Percentiles rank a stretch among this genome's conserved stretches.
phyloP scores from a whole-genome alignment of 92 coral and sea anemone genomes.

The Bergia sp. region DNA sequence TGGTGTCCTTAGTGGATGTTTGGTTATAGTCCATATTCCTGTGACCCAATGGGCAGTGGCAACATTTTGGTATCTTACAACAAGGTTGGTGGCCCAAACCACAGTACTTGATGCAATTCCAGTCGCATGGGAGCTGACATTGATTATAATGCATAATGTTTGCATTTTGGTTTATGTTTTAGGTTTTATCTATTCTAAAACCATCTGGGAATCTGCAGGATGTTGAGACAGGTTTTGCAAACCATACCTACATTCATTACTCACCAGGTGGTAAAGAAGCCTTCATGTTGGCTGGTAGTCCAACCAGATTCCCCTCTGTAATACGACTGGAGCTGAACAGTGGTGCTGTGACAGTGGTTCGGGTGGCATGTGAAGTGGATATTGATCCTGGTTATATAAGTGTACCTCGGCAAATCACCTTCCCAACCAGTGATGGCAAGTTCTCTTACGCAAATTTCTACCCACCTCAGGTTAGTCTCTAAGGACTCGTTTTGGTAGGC shows the following conservation, averaged over 20 bases:
- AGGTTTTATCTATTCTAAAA: conserved; percentile 10
- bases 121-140: not conserved
- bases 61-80: conserved; percentile 65
- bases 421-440: conserved; percentile 70
- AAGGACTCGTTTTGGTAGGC: not conserved
- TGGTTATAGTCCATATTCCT: conserved; percentile 71
- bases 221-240: conserved; percentile 55
- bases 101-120: not conserved
- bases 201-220: conserved; percentile 3
- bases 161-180: not conserved
- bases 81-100: conserved; percentile 48
- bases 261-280: conserved; percentile 71
- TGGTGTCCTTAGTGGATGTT: conserved; percentile 88
- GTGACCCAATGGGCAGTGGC: conserved; percentile 66
- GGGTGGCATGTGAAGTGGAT: conserved; percentile 51
- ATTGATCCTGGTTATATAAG: conserved; percentile 73
- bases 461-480: conserved; percentile 77
- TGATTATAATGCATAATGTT: not conserved
- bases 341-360: conserved; percentile 61
- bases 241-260: conserved; percentile 56
- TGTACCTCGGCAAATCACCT: conserved; percentile 68
- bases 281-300: conserved; percentile 75
- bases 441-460: conserved; percentile 78
- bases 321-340: conserved; percentile 64
- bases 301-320: conserved; percentile 63